Percentiles rank a stretch among this genome's conserved stretches.
phyloP scores from a whole-genome alignment of 2,113 vertebrate genomes.

The Bos indicus region DNA sequence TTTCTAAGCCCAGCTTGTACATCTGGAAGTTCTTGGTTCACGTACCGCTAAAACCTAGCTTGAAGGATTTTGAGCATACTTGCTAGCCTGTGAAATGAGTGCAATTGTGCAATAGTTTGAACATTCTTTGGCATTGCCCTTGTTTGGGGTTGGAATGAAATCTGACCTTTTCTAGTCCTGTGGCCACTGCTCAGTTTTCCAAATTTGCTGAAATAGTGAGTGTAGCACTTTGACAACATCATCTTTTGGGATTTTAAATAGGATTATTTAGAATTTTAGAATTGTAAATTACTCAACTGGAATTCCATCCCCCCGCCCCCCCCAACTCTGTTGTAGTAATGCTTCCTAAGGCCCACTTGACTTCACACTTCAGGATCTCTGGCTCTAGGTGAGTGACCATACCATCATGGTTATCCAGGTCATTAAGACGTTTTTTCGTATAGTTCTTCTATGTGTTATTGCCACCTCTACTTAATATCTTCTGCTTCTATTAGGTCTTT shows the following conservation, averaged over 20 bases:
- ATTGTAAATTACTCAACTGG: neutral
- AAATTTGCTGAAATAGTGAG: neutral
- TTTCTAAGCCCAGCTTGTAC: neutral
- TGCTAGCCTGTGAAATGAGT: neutral
- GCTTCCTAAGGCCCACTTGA: neutral
- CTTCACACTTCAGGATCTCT: neutral
- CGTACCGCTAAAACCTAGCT: neutral
- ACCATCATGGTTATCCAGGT: neutral
- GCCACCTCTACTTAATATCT: neutral
- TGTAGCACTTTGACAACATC: neutral
- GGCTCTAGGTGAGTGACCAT: neutral
- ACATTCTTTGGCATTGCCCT: neutral
- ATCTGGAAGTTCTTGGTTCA: neutral
- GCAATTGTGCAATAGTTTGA: neutral
- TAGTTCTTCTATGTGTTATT: neutral
- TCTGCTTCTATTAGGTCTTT: neutral
- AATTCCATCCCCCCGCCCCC: neutral
- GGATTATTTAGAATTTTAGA: neutral
- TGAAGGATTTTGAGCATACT: neutral
- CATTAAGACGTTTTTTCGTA: neutral
- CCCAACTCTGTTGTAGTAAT: neutral
- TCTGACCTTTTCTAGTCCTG: neutral
- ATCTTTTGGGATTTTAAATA: neutral
- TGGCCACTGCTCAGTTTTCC: neutral
- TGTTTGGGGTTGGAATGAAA: neutral